Percentiles rank a stretch among this genome's conserved stretches.
These are phyloP conservation scores for Rattus rattus DNA, from an alignment of 2,113 vertebrate genomes.

Conservation along the genomic window DNA sequence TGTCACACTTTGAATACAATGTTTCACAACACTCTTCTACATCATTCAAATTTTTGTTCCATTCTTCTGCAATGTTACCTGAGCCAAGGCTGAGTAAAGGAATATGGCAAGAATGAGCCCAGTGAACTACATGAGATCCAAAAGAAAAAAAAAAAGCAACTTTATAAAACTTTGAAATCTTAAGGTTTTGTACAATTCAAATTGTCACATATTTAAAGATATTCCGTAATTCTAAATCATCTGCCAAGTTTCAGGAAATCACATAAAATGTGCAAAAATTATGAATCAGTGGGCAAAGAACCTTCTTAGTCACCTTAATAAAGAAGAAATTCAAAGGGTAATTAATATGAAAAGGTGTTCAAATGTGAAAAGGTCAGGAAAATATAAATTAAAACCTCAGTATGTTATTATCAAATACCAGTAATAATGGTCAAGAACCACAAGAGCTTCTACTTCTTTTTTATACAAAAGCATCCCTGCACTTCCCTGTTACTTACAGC, in stretches of 20 bases:
- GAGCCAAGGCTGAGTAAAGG: neutral
- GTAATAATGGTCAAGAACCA: neutral
- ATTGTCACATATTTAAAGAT: neutral
- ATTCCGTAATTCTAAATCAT: neutral
- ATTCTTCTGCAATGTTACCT: neutral
- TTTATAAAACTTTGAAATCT: slow-evolving; percentile 6
- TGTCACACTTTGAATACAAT: neutral
- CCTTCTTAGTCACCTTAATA: neutral
- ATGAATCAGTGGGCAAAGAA: neutral
- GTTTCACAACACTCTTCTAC: neutral
- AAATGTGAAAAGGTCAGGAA: neutral
- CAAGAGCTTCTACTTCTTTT: neutral
- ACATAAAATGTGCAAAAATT: neutral
- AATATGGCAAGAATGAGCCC: too few species aligned
- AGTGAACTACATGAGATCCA: neutral
- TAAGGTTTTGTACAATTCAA: neutral
- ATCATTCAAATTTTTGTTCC: neutral
- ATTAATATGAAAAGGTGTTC: neutral
- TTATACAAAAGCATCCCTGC: neutral
- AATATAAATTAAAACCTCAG: neutral
- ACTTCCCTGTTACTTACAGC: neutral
- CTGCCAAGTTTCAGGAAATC: neutral
- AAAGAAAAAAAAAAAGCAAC: neutral
- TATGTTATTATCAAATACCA: neutral
- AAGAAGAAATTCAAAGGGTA: neutral